Evolutionary conservation across 2,888 invertebrate genomes (phyloP), one percentile per base, ranked within the genome.

Genomic region (Agrotis exclamationis): DNA sequence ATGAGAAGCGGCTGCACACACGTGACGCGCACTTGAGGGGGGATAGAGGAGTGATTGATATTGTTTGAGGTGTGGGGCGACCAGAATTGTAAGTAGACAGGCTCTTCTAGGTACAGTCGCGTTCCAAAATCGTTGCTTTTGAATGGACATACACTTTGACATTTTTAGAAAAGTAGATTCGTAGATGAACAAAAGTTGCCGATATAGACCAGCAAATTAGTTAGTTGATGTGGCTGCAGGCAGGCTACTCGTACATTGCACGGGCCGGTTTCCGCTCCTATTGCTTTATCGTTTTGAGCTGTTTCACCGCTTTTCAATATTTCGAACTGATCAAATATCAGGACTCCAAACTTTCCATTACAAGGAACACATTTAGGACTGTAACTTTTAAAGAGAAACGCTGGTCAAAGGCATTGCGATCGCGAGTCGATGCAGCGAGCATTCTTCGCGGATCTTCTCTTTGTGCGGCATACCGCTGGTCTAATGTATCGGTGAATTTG

Each of bases 21-120:
- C 62, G 78, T 77, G 59, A 70, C 66, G 53, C n/a, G 56, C 18
- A 39, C 50, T 70, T 70, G 57, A 20, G 51, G 44, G 53, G 57
- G 68, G 33, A 51, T 51, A 57, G n/a, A 50, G 50, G 57, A 74
- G 28, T 65, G 64, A 68, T 77, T 78, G 78, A 72, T 77, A 79
- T 68, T 68, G 79, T 72, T 69, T 66, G 51, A 20, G 22, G 16
- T n/a, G n/a, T 59, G 1, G 14, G 22, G 22, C 39, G 51, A 9
- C 1, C 44, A 20, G 78, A 58, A 58, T n/a, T 28, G 18, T 48
- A 28, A 33, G 11, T 50, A 39, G 39, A 48, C 5, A 14, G 4
- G 16, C 1, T 45, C 45, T 45, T 16, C 16, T 45, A 33, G 33
- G 33, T 7, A 33, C 7, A 28, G 24, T 28, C 24, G 24, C 24